Percentiles rank a stretch among this genome's conserved stretches.
Evolutionary conservation across 2,888 invertebrate species (phyloP).

Genomic region (Tyria jacobaeae): DNA sequence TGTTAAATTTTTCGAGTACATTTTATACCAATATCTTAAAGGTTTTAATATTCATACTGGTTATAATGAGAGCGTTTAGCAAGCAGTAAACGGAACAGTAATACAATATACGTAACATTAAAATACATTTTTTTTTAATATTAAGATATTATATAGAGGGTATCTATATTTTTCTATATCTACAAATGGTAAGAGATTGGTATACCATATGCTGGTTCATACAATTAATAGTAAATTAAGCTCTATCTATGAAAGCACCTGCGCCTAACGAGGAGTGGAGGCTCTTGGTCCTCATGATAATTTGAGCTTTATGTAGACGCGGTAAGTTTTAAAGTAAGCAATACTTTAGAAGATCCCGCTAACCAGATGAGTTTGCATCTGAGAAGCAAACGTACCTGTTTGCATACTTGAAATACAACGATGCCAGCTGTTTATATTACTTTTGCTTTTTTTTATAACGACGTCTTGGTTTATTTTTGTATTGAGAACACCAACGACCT

Average conservation of each 20-base stretch:
- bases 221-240: slow-evolving; percentile 47
- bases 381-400: slow-evolving; percentile 51
- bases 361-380: slow-evolving; percentile 62
- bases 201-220: slow-evolving; percentile 17
- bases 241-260: slow-evolving; percentile 49
- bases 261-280: slow-evolving; percentile 38
- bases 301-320: slow-evolving; percentile 23
- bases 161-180: slow-evolving; percentile 7
- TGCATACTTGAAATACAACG: slow-evolving; percentile 68
- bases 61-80: too few species aligned
- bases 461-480: slow-evolving; percentile 53
- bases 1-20: too few species aligned
- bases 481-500: slow-evolving; percentile 30
- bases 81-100: too few species aligned
- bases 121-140: neutral
- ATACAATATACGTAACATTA: too few species aligned
- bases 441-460: slow-evolving; percentile 63
- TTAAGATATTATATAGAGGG: neutral
- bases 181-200: slow-evolving; percentile 38
- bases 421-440: slow-evolving; percentile 65
- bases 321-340: slow-evolving; percentile 35
- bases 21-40: too few species aligned
- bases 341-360: slow-evolving; percentile 24
- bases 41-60: too few species aligned
- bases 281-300: slow-evolving; percentile 23